Evolutionary conservation across 2,113 vertebrate species (phyloP).

Genomic region (Camelus dromedarius): DNA sequence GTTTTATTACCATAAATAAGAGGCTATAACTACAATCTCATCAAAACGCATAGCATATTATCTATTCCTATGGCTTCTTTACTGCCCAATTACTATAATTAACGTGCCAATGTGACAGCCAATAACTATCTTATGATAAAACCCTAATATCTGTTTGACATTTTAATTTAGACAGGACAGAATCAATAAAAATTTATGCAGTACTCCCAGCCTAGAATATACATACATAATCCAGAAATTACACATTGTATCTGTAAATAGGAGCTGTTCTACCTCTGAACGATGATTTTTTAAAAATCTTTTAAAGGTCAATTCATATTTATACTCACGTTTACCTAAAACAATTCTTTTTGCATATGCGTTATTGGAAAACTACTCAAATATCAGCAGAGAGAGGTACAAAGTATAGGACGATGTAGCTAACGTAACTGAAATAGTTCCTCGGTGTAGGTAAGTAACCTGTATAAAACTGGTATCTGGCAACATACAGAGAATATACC

Average conservation of each 20-base stretch:
- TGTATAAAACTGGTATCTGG: background rate
- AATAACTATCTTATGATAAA: conserved; percentile 50
- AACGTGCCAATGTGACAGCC: conserved; percentile 59
- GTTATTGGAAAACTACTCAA: background rate
- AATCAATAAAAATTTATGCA: conserved; percentile 63
- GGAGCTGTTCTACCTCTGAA: background rate
- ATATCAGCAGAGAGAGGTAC: background rate
- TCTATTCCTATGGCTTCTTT: conserved; percentile 61
- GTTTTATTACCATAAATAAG: background rate
- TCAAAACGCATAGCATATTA: background rate
- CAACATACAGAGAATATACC: background rate
- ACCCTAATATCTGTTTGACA: conserved; percentile 29
- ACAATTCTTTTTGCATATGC: conserved; percentile 10
- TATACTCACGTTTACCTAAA: background rate
- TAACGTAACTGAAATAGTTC: background rate
- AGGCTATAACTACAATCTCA: background rate
- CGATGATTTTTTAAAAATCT: background rate
- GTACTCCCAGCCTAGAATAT: background rate
- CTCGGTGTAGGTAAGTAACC: background rate
- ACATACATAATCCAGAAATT: conserved; percentile 25
- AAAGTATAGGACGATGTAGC: background rate
- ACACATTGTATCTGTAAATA: background rate
- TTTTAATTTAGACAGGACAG: conserved; percentile 18
- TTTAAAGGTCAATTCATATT: conserved; percentile 33
- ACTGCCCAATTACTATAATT: conserved; percentile 62